phyloP scores from a whole-genome alignment of 2,888 invertebrate genomes.

The Elegia similella region DNA sequence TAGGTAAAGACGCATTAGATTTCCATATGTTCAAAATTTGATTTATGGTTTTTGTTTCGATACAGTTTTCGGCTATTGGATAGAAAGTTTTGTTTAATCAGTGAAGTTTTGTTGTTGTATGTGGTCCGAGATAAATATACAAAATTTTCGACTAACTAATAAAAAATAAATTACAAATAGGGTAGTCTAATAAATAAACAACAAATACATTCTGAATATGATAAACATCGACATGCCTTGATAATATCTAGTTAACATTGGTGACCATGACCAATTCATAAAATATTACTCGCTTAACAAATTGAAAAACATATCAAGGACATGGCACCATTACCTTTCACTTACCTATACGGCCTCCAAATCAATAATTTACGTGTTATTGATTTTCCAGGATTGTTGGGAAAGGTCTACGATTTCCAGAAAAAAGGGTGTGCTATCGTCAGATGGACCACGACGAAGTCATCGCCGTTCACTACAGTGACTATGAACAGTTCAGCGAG shows the following conservation, averaged over 20 bases:
- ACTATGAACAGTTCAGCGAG: constrained; percentile 68
- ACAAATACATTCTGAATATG: no score
- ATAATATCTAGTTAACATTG: not conserved
- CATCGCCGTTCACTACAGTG: constrained; percentile 70
- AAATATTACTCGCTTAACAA: not conserved
- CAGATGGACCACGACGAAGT: constrained; percentile 71
- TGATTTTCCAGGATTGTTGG: constrained; percentile 65
- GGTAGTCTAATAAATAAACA: no score
- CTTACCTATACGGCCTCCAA: constrained; percentile 27
- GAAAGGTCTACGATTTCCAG: constrained; percentile 58
- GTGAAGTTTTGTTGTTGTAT: no score
- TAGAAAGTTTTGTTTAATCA: no score
- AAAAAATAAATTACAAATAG: no score
- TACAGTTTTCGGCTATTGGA: no score
- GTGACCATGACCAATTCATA: not conserved
- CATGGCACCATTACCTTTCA: not conserved
- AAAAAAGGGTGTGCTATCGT: constrained; percentile 50
- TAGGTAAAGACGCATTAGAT: no score
- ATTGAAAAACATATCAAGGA: constrained; percentile 14
- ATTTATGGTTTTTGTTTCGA: no score
- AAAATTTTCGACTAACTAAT: no score
- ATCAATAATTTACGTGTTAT: constrained; percentile 26
- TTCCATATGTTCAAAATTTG: no score
- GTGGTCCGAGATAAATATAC: no score
- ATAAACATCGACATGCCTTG: no score